phyloP scores from a whole-genome alignment of 2,797 vertebrate genomes.

The Pipistrellus kuhlii region DNA sequence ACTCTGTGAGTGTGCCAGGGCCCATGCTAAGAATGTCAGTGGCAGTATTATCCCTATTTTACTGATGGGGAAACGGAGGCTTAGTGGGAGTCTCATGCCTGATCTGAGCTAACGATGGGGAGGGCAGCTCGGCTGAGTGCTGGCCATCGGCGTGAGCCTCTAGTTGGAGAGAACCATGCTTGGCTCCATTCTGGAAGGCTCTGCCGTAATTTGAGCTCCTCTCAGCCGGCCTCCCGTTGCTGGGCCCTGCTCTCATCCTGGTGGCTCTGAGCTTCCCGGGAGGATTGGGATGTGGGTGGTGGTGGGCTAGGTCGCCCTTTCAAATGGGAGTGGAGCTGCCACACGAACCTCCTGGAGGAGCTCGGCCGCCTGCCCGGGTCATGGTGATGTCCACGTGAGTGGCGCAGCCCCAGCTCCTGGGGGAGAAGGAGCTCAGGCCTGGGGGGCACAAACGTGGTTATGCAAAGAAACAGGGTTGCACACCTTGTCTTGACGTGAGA shows the following conservation, averaged over 20 bases:
- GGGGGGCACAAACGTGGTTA: not conserved
- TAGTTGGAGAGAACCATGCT: not conserved
- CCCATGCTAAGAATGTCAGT: not conserved
- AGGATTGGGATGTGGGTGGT: conserved; percentile 45
- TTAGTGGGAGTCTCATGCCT: not conserved
- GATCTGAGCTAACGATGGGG: not conserved
- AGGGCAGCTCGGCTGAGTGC: not conserved
- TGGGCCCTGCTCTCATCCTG: not conserved
- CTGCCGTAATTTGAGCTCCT: not conserved
- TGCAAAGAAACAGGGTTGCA: not conserved
- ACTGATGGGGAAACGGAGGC: not conserved
- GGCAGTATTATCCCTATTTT: not conserved
- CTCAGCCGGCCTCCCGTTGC: not conserved
- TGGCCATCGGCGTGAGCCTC: not conserved
- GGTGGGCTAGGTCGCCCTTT: not conserved
- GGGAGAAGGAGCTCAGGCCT: not conserved
- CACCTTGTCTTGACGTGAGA: not conserved
- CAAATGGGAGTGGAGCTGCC: conserved; percentile 74
- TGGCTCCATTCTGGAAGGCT: not conserved
- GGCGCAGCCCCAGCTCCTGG: not conserved
- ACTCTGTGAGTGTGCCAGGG: not conserved
- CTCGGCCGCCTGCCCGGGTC: not conserved
- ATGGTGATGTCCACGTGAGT: not conserved
- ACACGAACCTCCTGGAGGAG: conserved; percentile 74
- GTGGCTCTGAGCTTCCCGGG: not conserved